Conservation (phyloP, 2,888 invertebrate species). For the Empis livida region DNA sequence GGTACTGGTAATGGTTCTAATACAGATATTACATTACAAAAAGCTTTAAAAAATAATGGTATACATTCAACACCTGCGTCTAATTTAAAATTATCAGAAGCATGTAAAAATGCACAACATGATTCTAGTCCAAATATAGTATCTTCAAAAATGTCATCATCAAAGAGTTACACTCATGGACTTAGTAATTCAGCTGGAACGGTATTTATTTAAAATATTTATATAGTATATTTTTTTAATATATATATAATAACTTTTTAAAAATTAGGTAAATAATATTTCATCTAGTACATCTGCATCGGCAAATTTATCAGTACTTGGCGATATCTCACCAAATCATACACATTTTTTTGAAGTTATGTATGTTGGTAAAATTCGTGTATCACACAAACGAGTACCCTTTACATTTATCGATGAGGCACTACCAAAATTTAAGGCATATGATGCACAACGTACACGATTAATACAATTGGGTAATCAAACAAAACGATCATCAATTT, state of each 20-base stretch:
- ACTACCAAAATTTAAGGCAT: conserved; percentile 65
- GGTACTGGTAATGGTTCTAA: conserved; percentile 13
- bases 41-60: conserved; percentile 18
- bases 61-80: conserved; percentile 33
- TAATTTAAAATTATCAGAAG: conserved; percentile 32
- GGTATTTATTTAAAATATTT: conserved; percentile 17
- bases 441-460: conserved; percentile 56
- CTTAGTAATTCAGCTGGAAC: conserved; percentile 34
- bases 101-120: conserved; percentile 30
- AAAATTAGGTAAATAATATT: conserved; percentile 26
- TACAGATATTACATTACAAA: conserved; percentile 21
- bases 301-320: conserved; percentile 31
- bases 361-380: conserved; percentile 83
- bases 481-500: conserved; percentile 16
- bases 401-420: conserved; percentile 86
- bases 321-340: conserved; percentile 70
- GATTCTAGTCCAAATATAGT: conserved; percentile 32
- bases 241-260: not conserved
- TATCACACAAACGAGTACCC: conserved; percentile 68
- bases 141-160: conserved; percentile 33
- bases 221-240: not conserved
- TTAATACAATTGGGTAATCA: conserved; percentile 22
- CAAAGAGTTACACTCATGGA: conserved; percentile 36
- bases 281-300: conserved; percentile 34
- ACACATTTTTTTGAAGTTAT: conserved; percentile 84